Percentiles rank a stretch among this genome's conserved stretches.
Conservation (phyloP, 2,888 invertebrate species). For the Lepas anatifera region DNA sequence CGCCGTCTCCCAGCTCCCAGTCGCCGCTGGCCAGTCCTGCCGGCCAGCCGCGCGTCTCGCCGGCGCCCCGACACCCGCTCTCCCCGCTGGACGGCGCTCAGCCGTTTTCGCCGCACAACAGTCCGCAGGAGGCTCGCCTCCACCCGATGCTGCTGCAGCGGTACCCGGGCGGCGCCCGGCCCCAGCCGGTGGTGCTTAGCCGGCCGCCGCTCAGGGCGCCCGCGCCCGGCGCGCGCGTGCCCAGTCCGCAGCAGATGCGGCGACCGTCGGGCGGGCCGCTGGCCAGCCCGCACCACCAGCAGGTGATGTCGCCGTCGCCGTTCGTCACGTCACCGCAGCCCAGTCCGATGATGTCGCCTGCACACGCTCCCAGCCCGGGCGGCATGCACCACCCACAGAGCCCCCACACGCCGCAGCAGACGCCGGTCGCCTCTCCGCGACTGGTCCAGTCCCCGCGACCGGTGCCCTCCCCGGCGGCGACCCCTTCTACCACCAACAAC, state of each 20-base stretch:
- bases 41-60: not conserved
- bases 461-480: not conserved
- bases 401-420: conserved; percentile 34
- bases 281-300: conserved; percentile 7
- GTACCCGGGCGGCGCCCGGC: conserved; percentile 10
- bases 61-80: not conserved
- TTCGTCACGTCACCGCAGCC: not conserved
- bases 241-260: conserved; percentile 28
- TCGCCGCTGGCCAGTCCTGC: conserved; percentile 25
- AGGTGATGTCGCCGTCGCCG: conserved; percentile 10
- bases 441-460: conserved; percentile 36
- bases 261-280: conserved; percentile 7
- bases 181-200: conserved; percentile 28
- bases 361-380: conserved; percentile 8
- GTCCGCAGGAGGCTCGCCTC: conserved; percentile 9
- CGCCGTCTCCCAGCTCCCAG: conserved; percentile 19
- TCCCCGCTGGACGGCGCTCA: conserved; percentile 6
- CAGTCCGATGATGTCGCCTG: conserved; percentile 12
- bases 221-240: conserved; percentile 33
- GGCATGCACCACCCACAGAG: conserved; percentile 38
- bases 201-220: conserved; percentile 35
- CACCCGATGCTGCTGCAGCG: conserved; percentile 17
- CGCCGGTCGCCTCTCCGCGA: conserved; percentile 37
- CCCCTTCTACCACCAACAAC: conserved; percentile 1
- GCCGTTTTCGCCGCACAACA: conserved; percentile 9